Percentiles rank a stretch among this genome's conserved stretches.
Conservation (phyloP, 2,113 vertebrate species). For the Chaetura pelagica region DNA sequence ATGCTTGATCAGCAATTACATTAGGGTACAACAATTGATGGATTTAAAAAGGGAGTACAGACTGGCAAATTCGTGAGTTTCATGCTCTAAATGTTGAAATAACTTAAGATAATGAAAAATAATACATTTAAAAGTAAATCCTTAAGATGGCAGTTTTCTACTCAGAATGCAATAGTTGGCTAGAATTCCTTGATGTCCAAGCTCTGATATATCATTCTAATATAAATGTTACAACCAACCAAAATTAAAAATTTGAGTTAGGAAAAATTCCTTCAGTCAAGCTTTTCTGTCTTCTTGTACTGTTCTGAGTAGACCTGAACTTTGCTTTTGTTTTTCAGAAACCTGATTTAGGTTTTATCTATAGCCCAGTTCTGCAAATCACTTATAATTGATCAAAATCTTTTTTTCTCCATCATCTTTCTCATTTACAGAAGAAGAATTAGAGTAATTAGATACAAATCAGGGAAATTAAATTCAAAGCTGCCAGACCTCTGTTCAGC, state of each 20-base stretch:
- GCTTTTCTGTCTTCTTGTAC: background rate
- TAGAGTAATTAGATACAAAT: background rate
- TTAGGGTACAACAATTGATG: background rate
- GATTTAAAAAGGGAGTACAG: background rate
- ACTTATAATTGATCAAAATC: background rate
- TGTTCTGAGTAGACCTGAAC: background rate
- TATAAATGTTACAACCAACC: background rate
- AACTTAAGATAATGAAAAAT: background rate
- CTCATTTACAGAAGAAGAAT: background rate
- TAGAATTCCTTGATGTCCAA: background rate
- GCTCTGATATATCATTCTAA: background rate
- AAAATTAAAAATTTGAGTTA: background rate
- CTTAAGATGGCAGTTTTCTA: background rate
- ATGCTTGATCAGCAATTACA: background rate
- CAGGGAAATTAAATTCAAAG: background rate
- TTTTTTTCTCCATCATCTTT: background rate
- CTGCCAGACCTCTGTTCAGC: background rate
- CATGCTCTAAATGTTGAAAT: background rate
- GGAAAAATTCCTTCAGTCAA: background rate
- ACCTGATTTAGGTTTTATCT: background rate
- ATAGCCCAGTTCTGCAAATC: background rate
- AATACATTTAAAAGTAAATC: background rate
- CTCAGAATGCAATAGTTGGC: background rate
- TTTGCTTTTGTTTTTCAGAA: background rate
- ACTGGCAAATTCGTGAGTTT: background rate